Evolutionary conservation across 2,888 invertebrate genomes (phyloP).

Genomic region (Nephrotoma guestfalica): DNA sequence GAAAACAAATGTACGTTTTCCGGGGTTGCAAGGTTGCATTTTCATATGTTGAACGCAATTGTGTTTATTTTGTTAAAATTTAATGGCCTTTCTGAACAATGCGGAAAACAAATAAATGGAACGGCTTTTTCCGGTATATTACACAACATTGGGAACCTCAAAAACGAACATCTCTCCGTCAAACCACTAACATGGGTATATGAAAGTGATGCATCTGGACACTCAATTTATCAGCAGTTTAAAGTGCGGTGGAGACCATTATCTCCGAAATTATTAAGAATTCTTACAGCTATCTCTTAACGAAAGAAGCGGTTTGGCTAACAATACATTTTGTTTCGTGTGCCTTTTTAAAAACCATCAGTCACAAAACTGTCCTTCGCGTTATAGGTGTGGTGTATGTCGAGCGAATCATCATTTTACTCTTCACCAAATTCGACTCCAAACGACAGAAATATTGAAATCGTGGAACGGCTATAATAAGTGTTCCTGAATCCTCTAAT

Average conservation of each 20-base stretch:
- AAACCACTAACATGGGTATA: not conserved
- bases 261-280: not conserved
- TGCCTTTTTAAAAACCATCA: not conserved
- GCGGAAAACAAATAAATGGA: too few species aligned
- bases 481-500: not conserved
- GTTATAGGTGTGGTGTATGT: not conserved
- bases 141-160: not conserved
- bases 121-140: not conserved
- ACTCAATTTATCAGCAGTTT: not conserved
- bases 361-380: not conserved
- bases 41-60: not conserved
- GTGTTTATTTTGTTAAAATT: too few species aligned
- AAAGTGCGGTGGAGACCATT: not conserved
- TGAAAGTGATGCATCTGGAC: not conserved
- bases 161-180: not conserved
- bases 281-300: not conserved
- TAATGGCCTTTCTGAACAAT: not conserved
- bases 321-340: not conserved
- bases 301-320: not conserved
- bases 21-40: not conserved
- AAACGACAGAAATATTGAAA: not conserved
- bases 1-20: not conserved
- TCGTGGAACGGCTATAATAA: not conserved
- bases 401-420: not conserved
- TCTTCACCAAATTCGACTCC: not conserved